Evolutionary conservation across 2,797 vertebrate species (phyloP).

Genomic region (Enteromius paludinosus): DNA sequence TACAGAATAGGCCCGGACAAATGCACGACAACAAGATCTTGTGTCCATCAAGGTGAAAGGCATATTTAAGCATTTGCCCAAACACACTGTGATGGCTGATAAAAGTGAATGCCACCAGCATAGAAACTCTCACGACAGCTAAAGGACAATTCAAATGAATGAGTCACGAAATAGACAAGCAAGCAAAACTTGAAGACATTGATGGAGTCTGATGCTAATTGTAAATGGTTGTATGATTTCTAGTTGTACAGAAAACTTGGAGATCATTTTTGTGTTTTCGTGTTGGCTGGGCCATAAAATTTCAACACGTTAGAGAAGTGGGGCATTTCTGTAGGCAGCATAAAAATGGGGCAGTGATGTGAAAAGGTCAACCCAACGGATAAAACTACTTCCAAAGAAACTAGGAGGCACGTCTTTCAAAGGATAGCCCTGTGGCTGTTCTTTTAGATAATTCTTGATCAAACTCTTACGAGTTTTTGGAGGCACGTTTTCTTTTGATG

Average conservation of each 20-base stretch:
- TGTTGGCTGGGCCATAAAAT: too few species aligned
- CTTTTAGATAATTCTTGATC: conserved; percentile 1
- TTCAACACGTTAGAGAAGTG: neutral
- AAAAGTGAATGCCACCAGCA: neutral
- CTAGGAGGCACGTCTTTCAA: conserved; percentile 44
- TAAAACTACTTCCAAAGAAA: conserved; percentile 21
- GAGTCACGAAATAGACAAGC: neutral
- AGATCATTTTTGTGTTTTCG: neutral
- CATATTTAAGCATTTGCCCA: neutral
- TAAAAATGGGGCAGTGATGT: neutral
- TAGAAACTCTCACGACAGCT: neutral
- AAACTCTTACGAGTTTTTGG: conserved; percentile 2
- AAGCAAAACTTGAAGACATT: neutral
- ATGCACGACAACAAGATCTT: conserved; percentile 2
- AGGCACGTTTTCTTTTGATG: conserved; percentile 13
- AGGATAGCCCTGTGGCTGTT: conserved; percentile 41
- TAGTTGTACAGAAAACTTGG: neutral
- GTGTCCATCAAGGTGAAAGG: conserved; percentile 1
- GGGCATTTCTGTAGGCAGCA: neutral
- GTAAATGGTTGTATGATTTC: neutral
- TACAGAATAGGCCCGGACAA: neutral
- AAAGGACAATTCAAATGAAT: neutral
- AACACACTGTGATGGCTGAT: neutral
- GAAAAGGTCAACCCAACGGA: neutral
- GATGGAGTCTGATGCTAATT: neutral